A percentile compares a stretch with the other conserved stretches of the same genome.
phyloP scores from a whole-genome alignment of 2,888 invertebrate species.

The Deroplatys truncata region DNA sequence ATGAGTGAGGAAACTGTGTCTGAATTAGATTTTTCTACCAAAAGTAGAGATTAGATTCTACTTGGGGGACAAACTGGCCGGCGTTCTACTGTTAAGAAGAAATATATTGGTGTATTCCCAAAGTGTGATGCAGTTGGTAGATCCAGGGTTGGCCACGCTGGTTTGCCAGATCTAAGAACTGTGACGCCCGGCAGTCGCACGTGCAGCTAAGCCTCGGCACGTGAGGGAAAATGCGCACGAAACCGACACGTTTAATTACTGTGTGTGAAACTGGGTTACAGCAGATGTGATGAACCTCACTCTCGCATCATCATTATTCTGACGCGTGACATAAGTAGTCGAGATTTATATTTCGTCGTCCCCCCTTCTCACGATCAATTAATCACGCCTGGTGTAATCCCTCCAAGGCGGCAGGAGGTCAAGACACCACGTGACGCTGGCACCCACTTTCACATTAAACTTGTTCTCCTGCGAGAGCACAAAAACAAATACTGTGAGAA shows the following conservation, averaged over 20 bases:
- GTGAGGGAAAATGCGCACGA: background rate
- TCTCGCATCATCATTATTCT: background rate
- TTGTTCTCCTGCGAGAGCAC: too few species aligned
- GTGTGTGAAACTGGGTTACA: background rate
- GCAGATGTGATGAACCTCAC: background rate
- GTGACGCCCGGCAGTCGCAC: too few species aligned
- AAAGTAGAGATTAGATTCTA: too few species aligned
- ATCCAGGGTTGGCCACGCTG: too few species aligned
- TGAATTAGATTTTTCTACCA: too few species aligned
- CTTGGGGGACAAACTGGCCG: too few species aligned
- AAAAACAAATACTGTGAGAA: background rate
- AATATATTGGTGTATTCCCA: too few species aligned
- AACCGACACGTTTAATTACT: background rate
- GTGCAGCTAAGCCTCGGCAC: too few species aligned
- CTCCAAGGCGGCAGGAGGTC: background rate
- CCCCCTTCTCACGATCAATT: slow-evolving; percentile 26
- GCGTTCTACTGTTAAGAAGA: too few species aligned
- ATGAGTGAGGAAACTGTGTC: too few species aligned
- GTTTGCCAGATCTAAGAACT: too few species aligned
- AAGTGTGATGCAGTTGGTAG: too few species aligned
- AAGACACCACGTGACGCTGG: background rate
- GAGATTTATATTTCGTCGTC: slow-evolving; percentile 9
- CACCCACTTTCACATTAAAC: background rate
- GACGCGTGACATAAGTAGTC: slow-evolving; percentile 1
- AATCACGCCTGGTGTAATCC: slow-evolving; percentile 32